Evolutionary conservation across 2,888 invertebrate species (phyloP).

Genomic region (Aspidiotus rigidus): DNA sequence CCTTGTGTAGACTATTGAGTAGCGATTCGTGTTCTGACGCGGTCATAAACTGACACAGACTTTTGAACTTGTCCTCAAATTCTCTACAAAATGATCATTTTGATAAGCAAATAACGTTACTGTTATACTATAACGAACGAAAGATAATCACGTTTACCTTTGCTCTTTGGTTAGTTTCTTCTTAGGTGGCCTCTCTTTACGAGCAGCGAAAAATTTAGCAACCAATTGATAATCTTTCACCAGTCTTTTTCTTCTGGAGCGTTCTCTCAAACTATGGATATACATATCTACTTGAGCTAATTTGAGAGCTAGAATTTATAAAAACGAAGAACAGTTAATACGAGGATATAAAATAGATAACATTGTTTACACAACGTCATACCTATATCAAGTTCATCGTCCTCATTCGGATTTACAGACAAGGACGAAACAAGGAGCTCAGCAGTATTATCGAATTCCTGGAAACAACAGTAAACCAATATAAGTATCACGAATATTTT

Average conservation of each 20-base stretch:
- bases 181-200: conserved; percentile 40
- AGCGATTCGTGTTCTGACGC: conserved; percentile 34
- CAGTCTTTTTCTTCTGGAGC: conserved; percentile 78
- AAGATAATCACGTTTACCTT: conserved; percentile 49
- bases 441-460: conserved; percentile 87
- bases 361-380: conserved; percentile 39
- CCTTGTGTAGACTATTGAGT: conserved; percentile 31
- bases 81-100: conserved; percentile 16
- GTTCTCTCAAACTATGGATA: conserved; percentile 68
- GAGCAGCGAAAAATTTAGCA: conserved; percentile 19
- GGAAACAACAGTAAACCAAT: conserved; percentile 39
- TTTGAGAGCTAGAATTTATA: conserved; percentile 57
- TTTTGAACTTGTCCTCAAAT: conserved; percentile 35
- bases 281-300: conserved; percentile 89
- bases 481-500: conserved; percentile 8
- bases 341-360: background rate
- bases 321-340: background rate
- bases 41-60: conserved; percentile 30
- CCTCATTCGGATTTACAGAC: conserved; percentile 63
- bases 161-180: conserved; percentile 67
- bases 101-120: background rate
- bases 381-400: conserved; percentile 79
- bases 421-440: conserved; percentile 81
- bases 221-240: conserved; percentile 85
- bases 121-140: background rate